Evolutionary conservation across 2,113 vertebrate species (phyloP).

Genomic region (Atherinomorus stipes): DNA sequence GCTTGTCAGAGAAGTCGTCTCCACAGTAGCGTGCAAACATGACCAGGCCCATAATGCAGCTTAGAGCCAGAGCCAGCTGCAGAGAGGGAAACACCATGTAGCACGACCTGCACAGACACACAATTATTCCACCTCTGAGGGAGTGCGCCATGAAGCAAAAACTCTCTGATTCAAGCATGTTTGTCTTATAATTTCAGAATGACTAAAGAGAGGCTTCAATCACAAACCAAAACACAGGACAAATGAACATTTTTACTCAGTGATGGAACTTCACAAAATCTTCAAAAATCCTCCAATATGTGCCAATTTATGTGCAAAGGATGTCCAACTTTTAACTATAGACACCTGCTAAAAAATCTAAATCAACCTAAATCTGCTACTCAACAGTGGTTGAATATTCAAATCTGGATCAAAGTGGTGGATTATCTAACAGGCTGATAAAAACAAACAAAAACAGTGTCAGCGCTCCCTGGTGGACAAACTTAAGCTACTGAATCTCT

Average conservation of each 20-base stretch:
- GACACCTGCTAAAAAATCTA: neutral
- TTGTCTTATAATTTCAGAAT: too few species aligned
- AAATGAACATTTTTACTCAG: too few species aligned
- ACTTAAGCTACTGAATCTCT: too few species aligned
- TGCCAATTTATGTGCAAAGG: too few species aligned
- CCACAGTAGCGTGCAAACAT: constrained; percentile 90
- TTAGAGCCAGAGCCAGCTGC: constrained; percentile 88
- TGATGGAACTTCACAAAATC: too few species aligned
- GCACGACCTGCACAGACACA: constrained; percentile 86
- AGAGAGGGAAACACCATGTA: constrained; percentile 94
- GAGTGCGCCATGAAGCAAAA: neutral
- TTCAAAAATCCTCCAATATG: too few species aligned
- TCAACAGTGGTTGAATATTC: neutral
- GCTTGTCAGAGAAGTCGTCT: constrained; percentile 70
- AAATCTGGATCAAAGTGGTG: neutral
- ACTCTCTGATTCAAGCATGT: too few species aligned
- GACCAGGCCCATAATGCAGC: constrained; percentile 91
- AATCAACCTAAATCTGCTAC: neutral
- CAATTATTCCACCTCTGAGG: neutral
- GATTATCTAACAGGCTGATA: too few species aligned
- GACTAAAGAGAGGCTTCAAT: too few species aligned
- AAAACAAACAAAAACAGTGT: too few species aligned
- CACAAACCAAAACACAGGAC: too few species aligned
- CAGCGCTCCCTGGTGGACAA: constrained; percentile 5
- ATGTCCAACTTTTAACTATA: too few species aligned